Evolutionary conservation across 1,140 invertebrate species (phyloP), one percentile per base, ranked within the genome.

Genomic region (Zaprionus taronus): DNA sequence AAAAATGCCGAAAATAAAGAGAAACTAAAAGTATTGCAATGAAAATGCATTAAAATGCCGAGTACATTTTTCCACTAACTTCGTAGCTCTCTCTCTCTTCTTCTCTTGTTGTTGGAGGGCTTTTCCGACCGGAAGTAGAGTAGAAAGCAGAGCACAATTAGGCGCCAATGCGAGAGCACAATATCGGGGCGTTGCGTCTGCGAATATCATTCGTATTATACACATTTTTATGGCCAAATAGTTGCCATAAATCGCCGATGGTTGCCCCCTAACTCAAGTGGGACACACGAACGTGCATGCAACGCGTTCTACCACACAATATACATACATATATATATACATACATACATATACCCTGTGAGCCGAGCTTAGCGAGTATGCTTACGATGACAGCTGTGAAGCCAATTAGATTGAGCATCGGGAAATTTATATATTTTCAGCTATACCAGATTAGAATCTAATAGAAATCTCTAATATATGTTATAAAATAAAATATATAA

Each of bases 11-110:
- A 79, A 89, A 89, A 89, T 76, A 69, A 84, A 84, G 79, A 57
- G 66, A 79, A 66, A 76, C 81, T 56, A 72, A 83, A 89, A 89
- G 83, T 81, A 87, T 79, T 77, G 81, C 84, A 89, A 84, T 89
- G 80, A 87, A 87, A 87, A 83, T 75, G 71, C 83, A 87, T 87
- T 81, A 83, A 87, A 89, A 87, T 84, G 68, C 78, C 76, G 80
- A 84, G 77, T 81, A 75, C 75, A 79, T 89, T 53, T 61, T 62
- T 63, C n/a, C 47, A 64, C 49, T 60, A 58, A 79, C 71, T 67
- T 64, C 36, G 20, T 15, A 34, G 24, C 47, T 49, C 11, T 22
- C 17, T 20, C 20, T 22, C 22, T 51, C 20, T 14, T 3, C 47
- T 51, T 12, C 20, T 1, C 47, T 28, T 62, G 4, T 47, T 28